A percentile compares a stretch with the other conserved stretches of the same genome.
phyloP scores from a whole-genome alignment of 2,113 vertebrate species.

The Upupa epops region DNA sequence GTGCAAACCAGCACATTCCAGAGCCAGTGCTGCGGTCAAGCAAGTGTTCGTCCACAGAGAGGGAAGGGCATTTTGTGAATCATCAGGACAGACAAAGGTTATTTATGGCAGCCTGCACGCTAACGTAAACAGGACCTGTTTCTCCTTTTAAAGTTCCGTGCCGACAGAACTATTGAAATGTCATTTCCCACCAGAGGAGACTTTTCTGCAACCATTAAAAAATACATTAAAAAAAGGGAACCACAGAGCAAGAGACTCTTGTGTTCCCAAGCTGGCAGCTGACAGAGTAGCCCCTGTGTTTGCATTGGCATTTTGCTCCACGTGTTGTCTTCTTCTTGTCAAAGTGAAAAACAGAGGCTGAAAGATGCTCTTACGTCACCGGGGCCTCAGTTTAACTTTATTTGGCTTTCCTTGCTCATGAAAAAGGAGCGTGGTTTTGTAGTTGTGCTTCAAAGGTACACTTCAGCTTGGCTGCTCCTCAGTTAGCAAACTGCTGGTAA shows the following conservation, averaged over 20 bases:
- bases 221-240: slow-evolving; percentile 60
- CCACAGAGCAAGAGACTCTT: slow-evolving; percentile 63
- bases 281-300: slow-evolving; percentile 59
- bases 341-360: slow-evolving; percentile 70
- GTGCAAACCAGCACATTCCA: slow-evolving; percentile 64
- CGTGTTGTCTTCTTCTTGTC: slow-evolving; percentile 61
- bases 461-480: slow-evolving; percentile 67
- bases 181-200: slow-evolving; percentile 57
- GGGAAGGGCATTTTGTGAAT: slow-evolving; percentile 59
- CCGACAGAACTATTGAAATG: slow-evolving; percentile 67
- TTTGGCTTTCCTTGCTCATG: slow-evolving; percentile 48
- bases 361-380: slow-evolving; percentile 42
- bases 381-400: slow-evolving; percentile 30
- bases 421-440: slow-evolving; percentile 48
- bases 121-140: slow-evolving; percentile 38
- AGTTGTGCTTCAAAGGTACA: slow-evolving; percentile 77
- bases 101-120: slow-evolving; percentile 60
- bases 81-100: slow-evolving; percentile 55
- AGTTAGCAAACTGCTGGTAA: slow-evolving; percentile 98
- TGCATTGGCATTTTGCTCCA: slow-evolving; percentile 72
- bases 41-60: slow-evolving; percentile 64
- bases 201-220: slow-evolving; percentile 56
- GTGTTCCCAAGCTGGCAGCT: slow-evolving; percentile 61
- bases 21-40: slow-evolving; percentile 75
- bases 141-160: slow-evolving; percentile 58